A percentile compares a stretch with the other conserved stretches of the same genome.
These are phyloP conservation scores for Cariama cristata DNA, from an alignment of 2,113 vertebrate species.

Conservation along the genomic window DNA sequence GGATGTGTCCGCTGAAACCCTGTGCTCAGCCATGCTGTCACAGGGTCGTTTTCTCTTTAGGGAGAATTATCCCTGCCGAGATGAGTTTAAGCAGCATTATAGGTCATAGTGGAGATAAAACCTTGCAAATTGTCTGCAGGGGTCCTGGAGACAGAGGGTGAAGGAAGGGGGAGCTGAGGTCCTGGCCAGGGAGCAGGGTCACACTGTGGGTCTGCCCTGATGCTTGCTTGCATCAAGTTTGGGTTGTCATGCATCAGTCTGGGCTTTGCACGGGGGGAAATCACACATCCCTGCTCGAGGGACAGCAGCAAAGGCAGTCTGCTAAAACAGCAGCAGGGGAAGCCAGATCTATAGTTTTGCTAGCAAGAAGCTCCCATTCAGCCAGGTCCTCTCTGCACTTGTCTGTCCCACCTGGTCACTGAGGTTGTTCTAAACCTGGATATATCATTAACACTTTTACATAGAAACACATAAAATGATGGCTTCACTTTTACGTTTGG, in stretches of 20 bases:
- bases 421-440: not conserved
- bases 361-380: not conserved
- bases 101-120: not conserved
- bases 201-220: not conserved
- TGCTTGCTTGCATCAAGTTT: fast-evolving
- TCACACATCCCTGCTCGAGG: fast-evolving
- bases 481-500: not conserved
- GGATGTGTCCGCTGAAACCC: not conserved
- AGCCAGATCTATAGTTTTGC: not conserved
- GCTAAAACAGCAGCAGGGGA: not conserved
- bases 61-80: fast-evolving
- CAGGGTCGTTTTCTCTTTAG: not conserved
- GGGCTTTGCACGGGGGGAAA: not conserved
- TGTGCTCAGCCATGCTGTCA: fast-evolving
- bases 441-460: not conserved
- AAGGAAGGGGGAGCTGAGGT: not conserved
- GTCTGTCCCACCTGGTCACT: not conserved
- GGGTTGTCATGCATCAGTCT: not conserved
- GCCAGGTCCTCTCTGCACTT: not conserved
- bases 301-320: not conserved
- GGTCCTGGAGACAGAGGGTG: fast-evolving
- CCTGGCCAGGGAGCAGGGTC: not conserved
- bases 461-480: not conserved
- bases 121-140: fast-evolving
- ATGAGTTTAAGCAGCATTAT: not conserved